Conservation (phyloP, 2,113 vertebrate species). For the Himantopus leucocephalus region DNA sequence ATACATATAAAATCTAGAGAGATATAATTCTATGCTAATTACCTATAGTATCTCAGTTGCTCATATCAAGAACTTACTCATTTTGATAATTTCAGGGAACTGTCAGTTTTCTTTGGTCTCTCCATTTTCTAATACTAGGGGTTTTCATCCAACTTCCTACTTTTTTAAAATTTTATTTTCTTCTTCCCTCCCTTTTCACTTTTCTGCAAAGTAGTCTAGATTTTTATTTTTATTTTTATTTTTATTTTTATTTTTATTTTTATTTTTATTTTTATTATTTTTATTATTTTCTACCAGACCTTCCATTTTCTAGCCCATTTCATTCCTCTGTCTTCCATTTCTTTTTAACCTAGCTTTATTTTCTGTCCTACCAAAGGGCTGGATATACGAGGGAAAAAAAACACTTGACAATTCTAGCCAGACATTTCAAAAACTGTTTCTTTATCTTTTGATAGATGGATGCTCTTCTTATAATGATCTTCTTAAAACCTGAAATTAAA, state of each 20-base stretch:
- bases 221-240: background rate
- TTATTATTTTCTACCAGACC: background rate
- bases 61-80: background rate
- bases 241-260: too few species aligned
- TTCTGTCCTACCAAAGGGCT: background rate
- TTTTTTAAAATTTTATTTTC: background rate
- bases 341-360: background rate
- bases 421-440: background rate
- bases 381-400: background rate
- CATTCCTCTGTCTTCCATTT: background rate
- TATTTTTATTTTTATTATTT: too few species aligned
- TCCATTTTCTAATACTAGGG: background rate
- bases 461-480: background rate
- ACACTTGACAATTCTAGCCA: background rate
- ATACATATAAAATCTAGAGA: background rate
- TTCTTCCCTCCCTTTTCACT: background rate
- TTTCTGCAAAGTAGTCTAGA: background rate
- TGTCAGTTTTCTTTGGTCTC: background rate
- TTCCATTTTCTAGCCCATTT: background rate
- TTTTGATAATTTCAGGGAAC: background rate
- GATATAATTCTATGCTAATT: background rate
- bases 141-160: background rate
- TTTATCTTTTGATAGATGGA: background rate
- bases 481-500: background rate
- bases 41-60: background rate